Evolutionary conservation across 2,113 vertebrate species (phyloP), one percentile per base, ranked within the genome.

Genomic region (Oophaga pumilio): DNA sequence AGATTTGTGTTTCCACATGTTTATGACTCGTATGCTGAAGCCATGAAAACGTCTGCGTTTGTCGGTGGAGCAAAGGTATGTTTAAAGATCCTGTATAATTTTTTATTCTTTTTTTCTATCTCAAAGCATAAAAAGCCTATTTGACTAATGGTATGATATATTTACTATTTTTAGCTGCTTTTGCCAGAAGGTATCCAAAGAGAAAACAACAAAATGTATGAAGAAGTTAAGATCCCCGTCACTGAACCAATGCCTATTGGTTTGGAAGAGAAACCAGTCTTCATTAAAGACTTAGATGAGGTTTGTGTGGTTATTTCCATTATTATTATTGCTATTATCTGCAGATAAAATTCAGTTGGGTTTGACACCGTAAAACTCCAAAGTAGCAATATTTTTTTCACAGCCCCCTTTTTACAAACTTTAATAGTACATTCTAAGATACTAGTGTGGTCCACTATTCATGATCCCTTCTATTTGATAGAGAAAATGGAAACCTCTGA

Each of bases 181-280:
- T 95, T 99, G 81, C 97, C 98, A 64, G 97, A 99, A 91, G 95
- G 95, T 83, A 97, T 99, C 90, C 94, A 93, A 90, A 95, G 97
- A 92, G 97, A 98, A 33, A 97, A 97, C 92, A 96, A 90, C 85
- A 99, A 99, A 93, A 96, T 98, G 92, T 99, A 95, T 89, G 98
- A 99, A 93, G 97, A 99, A 93, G 95, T 99, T 74, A 96, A 94
- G 89, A 99, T 99, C 86, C 98, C 98, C 9, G 94, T 96, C 66
- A 97, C 92, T 60, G 96, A 98, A 49, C 96, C 97, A 89, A 97
- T 98, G 97, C 95, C 97, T 69, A 22, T 96, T 84, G 96, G 97
- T 74, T 94, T 98, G 90, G 96, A 98, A 89, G 97, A 99, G 92
- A 99, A 99, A 84, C 95, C 96, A 6, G 90, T 99, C 92, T 97